phyloP scores from a whole-genome alignment of 2,113 vertebrate genomes.

The Etheostoma cragini region DNA sequence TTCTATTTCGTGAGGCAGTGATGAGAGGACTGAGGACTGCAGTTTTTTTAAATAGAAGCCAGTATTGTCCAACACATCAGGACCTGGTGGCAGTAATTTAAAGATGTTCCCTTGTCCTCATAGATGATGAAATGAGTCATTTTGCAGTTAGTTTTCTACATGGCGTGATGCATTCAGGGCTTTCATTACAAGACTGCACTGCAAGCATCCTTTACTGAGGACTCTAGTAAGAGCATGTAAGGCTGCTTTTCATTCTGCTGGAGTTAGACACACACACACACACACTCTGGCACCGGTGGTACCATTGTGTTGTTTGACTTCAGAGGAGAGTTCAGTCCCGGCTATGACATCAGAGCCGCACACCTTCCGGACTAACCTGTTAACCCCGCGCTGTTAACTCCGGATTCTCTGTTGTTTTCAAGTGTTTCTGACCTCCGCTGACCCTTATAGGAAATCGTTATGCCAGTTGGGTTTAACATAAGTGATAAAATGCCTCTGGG shows the following conservation, averaged over 20 bases:
- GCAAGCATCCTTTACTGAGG: constrained; percentile 6
- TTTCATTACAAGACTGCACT: constrained; percentile 28
- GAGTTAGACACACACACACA: constrained; percentile 11
- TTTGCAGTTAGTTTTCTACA: constrained; percentile 2
- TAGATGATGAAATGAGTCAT: neutral
- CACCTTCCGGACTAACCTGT: constrained; percentile 15
- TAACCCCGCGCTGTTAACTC: constrained; percentile 27
- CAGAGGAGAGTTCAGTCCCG: constrained; percentile 50
- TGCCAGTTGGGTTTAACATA: constrained; percentile 46
- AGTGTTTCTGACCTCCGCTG: constrained; percentile 54
- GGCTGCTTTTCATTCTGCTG: constrained; percentile 16
- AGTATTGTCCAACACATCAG: constrained; percentile 4
- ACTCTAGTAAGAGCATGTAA: neutral
- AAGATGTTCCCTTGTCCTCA: neutral
- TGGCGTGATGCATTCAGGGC: constrained; percentile 26
- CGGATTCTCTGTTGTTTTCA: constrained; percentile 47
- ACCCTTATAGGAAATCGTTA: constrained; percentile 63
- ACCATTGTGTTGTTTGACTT: constrained; percentile 38
- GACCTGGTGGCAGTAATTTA: neutral
- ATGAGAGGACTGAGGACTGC: constrained; percentile 10
- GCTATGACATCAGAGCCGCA: constrained; percentile 29
- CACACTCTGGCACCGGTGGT: neutral
- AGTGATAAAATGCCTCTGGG: constrained; percentile 27
- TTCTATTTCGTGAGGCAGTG: neutral
- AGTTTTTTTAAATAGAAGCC: constrained; percentile 8